Base-by-base conservation (phyloP, 2,797 vertebrate species). In the Amphiprion clarkii region DNA sequence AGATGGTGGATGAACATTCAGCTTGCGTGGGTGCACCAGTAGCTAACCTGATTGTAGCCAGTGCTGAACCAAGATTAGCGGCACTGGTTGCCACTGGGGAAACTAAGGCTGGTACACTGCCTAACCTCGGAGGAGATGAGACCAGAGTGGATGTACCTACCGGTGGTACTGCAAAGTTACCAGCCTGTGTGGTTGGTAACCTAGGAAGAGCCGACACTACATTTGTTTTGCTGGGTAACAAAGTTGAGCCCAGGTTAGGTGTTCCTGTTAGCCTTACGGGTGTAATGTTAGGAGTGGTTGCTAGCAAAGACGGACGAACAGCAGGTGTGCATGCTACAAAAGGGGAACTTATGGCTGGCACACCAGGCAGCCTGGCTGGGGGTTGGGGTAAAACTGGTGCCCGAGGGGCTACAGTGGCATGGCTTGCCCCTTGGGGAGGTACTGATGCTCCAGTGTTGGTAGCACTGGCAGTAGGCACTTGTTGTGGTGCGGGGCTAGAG, bases 401-500 rank as follows among this genome's bases (percentile, higher is more conserved):
- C 72, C 17, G 80, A 54, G 80, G 82, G 62, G 89, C 78, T 79
- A 85, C 17, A 69, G 84, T 14, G 85, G 81, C 74, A 81, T 84
- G 3, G 61, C 87, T 87, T 54, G 78, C 21, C 81, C 85, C 84
- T 69, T 87, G 93, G 85, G 84, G 70, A 54, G 76, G 78, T 63
- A 76, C 74, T 60, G 87, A 76, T 66, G 79, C 54, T 66, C 79
- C 78, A 63, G 70, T 60, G 56, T 67, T 74, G 54, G 63, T n/a
- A 72, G n/a, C 71, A 75, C 74, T 78, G 89, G 73, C 65, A 82
- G 69, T 53, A 88, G 93, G 93, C 88, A 93, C 85, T 92, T 92
- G 79, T 51, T 90, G 78, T 40, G 84, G 71, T 69, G 82, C 69
- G 63, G 93, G 89, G 85, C 88, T 93, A 55, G 97, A 96, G 73